Conservation (phyloP, 2,113 vertebrate genomes). For the Aythya baeri region DNA sequence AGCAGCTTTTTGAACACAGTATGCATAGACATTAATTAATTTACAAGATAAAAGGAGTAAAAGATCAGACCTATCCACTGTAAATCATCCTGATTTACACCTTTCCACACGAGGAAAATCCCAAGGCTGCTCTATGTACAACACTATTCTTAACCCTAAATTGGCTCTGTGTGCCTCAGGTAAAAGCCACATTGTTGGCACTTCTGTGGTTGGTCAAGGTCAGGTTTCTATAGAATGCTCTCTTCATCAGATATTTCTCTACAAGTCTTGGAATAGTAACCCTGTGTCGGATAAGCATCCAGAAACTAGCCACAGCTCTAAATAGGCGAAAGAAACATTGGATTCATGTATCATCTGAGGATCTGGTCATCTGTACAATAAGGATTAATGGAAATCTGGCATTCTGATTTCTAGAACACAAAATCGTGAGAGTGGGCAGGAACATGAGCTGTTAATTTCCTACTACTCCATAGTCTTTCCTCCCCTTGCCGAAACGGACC, state of each 20-base stretch:
- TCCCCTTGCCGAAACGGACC: neutral
- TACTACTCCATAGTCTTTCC: neutral
- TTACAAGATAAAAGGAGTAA: neutral
- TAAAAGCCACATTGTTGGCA: neutral
- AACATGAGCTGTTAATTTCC: neutral
- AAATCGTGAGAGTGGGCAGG: neutral
- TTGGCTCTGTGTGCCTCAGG: neutral
- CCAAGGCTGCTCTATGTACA: neutral
- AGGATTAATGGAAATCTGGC: neutral
- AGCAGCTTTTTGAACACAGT: neutral
- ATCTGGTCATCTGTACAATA: neutral
- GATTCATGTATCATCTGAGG: neutral
- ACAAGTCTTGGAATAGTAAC: neutral
- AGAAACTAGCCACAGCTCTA: neutral
- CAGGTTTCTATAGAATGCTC: neutral
- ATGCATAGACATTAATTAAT: neutral
- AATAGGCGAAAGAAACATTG: neutral
- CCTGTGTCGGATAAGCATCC: neutral
- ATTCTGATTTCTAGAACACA: neutral
- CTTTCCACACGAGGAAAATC: neutral
- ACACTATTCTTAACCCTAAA: neutral
- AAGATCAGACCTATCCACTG: neutral
- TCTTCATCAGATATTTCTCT: neutral
- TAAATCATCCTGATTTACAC: neutral
- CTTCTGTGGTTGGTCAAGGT: neutral